Percentiles rank a stretch among this genome's conserved stretches.
Evolutionary conservation across 2,113 vertebrate species (phyloP).

Genomic region (Otolemur garnettii): DNA sequence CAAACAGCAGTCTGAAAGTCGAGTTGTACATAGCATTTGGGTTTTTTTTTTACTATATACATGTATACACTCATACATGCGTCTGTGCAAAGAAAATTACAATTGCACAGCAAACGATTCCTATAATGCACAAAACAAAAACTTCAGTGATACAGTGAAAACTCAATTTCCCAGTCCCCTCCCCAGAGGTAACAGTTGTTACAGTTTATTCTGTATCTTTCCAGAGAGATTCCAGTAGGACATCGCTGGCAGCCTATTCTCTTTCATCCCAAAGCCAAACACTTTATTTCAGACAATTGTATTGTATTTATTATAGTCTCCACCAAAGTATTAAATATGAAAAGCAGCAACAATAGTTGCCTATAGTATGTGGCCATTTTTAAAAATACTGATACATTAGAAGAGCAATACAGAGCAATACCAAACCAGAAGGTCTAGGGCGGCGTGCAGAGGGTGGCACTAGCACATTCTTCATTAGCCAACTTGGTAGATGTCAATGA

Average conservation of each 20-base stretch:
- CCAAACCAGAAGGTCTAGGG: fast-evolving
- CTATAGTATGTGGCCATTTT: not conserved
- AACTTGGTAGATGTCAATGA: not conserved
- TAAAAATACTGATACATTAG: not conserved
- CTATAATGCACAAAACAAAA: not conserved
- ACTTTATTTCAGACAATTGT: not conserved
- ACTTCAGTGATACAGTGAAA: not conserved
- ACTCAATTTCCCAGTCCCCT: not conserved
- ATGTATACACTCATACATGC: not conserved
- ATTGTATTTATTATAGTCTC: not conserved
- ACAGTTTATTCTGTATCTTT: not conserved
- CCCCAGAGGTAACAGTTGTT: not conserved
- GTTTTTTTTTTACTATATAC: not conserved
- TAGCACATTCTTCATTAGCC: not conserved
- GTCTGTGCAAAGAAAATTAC: not conserved
- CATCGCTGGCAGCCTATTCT: not conserved
- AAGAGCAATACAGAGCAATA: not conserved
- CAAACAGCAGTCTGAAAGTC: not conserved
- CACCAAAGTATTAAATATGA: not conserved
- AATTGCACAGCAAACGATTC: not conserved
- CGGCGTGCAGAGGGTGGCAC: no score
- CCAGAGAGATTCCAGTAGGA: not conserved
- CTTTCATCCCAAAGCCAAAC: not conserved
- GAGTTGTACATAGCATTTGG: not conserved
- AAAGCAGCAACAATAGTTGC: not conserved